Conservation (phyloP, 2,888 invertebrate species). For the Caenorhabditis sp. region DNA sequence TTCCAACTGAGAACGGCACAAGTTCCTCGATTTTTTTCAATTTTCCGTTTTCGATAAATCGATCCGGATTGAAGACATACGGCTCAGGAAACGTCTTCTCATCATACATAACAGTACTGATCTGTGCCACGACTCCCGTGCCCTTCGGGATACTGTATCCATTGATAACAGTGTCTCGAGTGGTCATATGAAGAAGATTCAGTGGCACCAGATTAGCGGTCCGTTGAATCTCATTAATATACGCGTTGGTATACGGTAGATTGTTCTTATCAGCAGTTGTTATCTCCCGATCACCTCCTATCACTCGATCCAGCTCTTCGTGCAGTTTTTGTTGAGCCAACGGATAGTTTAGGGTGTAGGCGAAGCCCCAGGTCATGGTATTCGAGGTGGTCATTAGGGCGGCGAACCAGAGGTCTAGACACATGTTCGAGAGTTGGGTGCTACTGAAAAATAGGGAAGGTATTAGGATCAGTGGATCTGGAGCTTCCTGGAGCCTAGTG, state of each 20-base stretch:
- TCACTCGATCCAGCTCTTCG: constrained; percentile 68
- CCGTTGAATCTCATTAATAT: constrained; percentile 65
- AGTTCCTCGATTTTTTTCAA: constrained; percentile 66
- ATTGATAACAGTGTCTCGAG: constrained; percentile 50
- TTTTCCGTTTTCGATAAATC: constrained; percentile 75
- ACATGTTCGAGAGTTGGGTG: constrained; percentile 60
- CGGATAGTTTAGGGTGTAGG: constrained; percentile 55
- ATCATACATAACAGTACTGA: constrained; percentile 60
- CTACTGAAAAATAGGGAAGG: too few species aligned
- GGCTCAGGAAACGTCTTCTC: constrained; percentile 74
- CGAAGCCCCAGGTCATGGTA: constrained; percentile 59
- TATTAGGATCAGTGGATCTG: too few species aligned
- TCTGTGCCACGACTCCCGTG: constrained; percentile 63
- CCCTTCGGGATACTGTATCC: constrained; percentile 51
- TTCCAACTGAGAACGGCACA: constrained; percentile 72
- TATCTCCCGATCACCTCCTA: constrained; percentile 65
- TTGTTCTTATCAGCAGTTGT: constrained; percentile 62
- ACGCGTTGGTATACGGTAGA: constrained; percentile 63
- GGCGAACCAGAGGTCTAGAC: constrained; percentile 63
- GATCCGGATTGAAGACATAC: constrained; percentile 70
- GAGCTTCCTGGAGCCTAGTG: too few species aligned
- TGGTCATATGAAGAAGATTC: constrained; percentile 58
- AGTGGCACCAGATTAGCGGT: constrained; percentile 60
- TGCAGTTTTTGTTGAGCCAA: constrained; percentile 64
- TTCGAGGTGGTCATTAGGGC: constrained; percentile 61